phyloP scores from a whole-genome alignment of 2,113 vertebrate genomes.

The Sylvilagus bachmani region DNA sequence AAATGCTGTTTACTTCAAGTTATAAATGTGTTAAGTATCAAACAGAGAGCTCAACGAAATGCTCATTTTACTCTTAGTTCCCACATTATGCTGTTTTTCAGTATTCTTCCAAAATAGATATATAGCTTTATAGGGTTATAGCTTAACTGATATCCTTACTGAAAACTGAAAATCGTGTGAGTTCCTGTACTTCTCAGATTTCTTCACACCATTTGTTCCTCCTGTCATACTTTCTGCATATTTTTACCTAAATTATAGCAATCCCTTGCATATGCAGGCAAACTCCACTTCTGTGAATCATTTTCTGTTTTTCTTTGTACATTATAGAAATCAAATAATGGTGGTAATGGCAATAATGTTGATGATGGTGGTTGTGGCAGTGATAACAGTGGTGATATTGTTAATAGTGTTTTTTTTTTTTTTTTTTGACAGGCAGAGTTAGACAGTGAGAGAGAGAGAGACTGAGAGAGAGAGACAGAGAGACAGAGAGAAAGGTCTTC shows the following conservation, averaged over 20 bases:
- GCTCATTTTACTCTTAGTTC: neutral
- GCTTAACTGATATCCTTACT: neutral
- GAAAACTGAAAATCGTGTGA: neutral
- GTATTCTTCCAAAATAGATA: neutral
- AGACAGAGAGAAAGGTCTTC: too few relatives aligned
- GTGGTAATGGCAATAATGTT: neutral
- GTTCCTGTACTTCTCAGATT: neutral
- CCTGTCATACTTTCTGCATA: neutral
- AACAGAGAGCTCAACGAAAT: neutral
- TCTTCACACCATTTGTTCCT: neutral
- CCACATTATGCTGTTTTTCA: neutral
- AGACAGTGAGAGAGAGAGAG: too few relatives aligned
- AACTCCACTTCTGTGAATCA: neutral
- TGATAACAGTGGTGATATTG: neutral
- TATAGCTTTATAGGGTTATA: neutral
- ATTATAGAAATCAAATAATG: neutral
- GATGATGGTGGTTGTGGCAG: accelerated
- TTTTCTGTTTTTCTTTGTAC: neutral
- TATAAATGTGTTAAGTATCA: neutral
- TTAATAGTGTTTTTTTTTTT: too few relatives aligned
- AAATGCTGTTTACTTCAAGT: neutral
- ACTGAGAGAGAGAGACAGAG: too few relatives aligned
- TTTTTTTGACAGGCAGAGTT: too few relatives aligned
- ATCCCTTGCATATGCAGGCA: neutral
- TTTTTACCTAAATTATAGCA: neutral